Base-by-base conservation (phyloP, 30 jellyfish, hydroid and myxozoan species). In the Sanderia malayensis region DNA sequence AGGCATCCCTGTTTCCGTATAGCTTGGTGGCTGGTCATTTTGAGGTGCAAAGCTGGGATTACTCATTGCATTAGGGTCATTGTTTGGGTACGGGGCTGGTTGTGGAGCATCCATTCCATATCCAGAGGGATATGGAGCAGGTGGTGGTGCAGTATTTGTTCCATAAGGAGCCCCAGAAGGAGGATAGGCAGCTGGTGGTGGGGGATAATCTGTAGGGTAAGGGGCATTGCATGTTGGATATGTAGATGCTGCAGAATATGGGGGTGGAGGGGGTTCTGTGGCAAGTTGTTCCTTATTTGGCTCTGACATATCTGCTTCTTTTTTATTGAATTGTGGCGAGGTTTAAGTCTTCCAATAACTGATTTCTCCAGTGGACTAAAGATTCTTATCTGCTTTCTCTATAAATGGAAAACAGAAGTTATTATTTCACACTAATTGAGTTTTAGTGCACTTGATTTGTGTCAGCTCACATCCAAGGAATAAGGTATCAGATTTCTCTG, bases 1-100 rank as follows among this genome's bases (percentile, higher is more conserved):
- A n/a, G n/a, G n/a, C n/a, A n/a, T n/a, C n/a, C n/a, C n/a, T n/a
- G n/a, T n/a, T n/a, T n/a, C n/a, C 25, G 25, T 21, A 28, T 15
- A 31, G 10, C 21, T 23, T 19, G 25, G 4, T 9, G 75, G 26
- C 20, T n/a, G 17, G 17, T 57, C 61, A 9, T 22, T 0, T 2
- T 27, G 28, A 28, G 25, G 30, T 11, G 61, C 58, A 22, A 55
- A 19, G 7, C 57, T 31, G 6, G 71, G 79, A 21, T 61, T 45
- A 23, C 66, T 17, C 10, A 64, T 79, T 29, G 76, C 66, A 11
- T 79, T 70, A 20, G 31, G 17, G 49, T 44, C 24, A 1, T 73
- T 24, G 29, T 52, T 80, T 26, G 67, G 13, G 21, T 47, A 70
- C 4, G 87, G 87, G 49, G 87, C 79, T n/a, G n/a, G n/a, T n/a